A percentile compares a stretch with the other conserved stretches of the same genome.
These are phyloP conservation scores for Alosa sapidissima DNA, from an alignment of 2,797 vertebrate genomes.

Conservation along the genomic window DNA sequence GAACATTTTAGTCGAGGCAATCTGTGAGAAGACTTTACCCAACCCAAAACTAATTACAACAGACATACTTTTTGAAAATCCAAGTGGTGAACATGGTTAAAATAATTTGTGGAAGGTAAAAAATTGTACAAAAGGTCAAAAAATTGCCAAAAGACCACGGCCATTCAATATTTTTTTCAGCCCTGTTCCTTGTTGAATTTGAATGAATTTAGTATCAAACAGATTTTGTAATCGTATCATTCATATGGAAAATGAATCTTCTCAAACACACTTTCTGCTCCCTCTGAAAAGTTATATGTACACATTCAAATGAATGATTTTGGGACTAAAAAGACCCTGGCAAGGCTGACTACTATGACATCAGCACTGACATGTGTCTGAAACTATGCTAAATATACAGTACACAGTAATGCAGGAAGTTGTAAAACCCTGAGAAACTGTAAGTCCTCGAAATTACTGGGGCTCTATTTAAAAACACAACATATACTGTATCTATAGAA, in stretches of 20 bases:
- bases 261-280: background rate
- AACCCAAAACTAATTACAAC: too few relatives aligned
- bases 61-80: too few relatives aligned
- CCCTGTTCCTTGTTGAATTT: too few relatives aligned
- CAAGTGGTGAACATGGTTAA: too few relatives aligned
- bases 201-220: background rate
- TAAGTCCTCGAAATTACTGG: background rate
- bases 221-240: background rate
- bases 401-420: background rate
- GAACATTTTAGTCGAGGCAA: too few relatives aligned
- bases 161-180: too few relatives aligned
- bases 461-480: background rate
- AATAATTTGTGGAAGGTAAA: too few relatives aligned
- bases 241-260: background rate
- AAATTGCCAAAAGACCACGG: too few relatives aligned
- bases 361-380: background rate
- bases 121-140: too few relatives aligned
- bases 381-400: background rate
- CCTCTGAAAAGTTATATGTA: background rate
- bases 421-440: conserved; percentile 6
- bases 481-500: background rate
- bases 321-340: background rate
- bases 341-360: background rate
- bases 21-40: too few relatives aligned
- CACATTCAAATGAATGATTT: background rate